Conservation (phyloP, 1,140 invertebrate genomes). For the Meloidogyne exigua region DNA sequence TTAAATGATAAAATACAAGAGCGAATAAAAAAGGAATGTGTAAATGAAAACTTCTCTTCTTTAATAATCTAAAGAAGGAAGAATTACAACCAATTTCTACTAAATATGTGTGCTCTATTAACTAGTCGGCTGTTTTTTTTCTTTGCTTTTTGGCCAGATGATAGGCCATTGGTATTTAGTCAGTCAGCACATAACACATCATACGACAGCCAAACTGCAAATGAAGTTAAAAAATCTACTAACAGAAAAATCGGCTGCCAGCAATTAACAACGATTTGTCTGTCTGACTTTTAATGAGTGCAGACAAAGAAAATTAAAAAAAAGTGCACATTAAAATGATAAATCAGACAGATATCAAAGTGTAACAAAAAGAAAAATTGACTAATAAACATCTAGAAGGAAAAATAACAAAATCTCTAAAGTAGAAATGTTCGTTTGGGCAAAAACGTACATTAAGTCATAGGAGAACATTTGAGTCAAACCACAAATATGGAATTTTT, state of each 20-base stretch:
- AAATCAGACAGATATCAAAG: not conserved
- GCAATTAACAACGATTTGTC: not conserved
- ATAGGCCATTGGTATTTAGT: not conserved
- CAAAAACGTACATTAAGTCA: not conserved
- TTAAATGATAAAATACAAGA: conserved; percentile 1
- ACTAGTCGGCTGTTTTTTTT: not conserved
- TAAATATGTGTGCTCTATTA: not conserved
- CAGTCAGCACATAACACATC: conserved; percentile 4
- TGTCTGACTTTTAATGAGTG: not conserved
- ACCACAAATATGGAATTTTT: not conserved
- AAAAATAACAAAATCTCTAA: not conserved
- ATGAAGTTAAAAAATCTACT: not conserved
- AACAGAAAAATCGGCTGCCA: not conserved
- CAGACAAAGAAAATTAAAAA: not conserved
- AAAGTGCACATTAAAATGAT: too few species aligned
- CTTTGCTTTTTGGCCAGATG: conserved; percentile 1
- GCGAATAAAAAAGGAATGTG: conserved; percentile 6
- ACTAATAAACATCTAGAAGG: not conserved
- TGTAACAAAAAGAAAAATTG: not conserved
- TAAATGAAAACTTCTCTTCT: not conserved
- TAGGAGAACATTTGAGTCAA: not conserved
- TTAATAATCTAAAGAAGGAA: not conserved
- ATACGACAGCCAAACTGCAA: not conserved
- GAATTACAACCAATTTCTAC: not conserved
- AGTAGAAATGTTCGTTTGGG: not conserved